phyloP scores from a whole-genome alignment of 2,113 vertebrate genomes.

The Podarcis cretensis region DNA sequence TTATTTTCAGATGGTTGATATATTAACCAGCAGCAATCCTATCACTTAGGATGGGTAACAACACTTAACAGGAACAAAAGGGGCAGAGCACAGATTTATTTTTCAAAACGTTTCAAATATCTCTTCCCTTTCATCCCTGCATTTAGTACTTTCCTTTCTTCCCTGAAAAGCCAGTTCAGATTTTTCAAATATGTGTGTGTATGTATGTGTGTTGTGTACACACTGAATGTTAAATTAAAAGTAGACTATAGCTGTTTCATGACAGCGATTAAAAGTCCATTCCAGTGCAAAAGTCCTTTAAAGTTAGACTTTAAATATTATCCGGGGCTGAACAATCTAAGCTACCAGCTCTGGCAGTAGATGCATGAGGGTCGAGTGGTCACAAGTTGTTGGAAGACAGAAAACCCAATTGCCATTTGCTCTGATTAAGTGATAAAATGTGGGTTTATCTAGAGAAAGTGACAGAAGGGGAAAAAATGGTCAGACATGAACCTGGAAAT shows the following conservation, averaged over 20 bases:
- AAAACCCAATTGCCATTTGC: too few species aligned
- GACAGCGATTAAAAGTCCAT: background rate
- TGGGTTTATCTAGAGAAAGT: too few species aligned
- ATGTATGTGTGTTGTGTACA: too few species aligned
- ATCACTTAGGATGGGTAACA: background rate
- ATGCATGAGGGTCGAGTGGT: too few species aligned
- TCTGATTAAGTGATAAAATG: too few species aligned
- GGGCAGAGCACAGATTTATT: background rate
- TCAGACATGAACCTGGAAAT: too few species aligned
- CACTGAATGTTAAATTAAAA: background rate
- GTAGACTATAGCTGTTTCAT: background rate
- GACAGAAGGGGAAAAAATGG: too few species aligned
- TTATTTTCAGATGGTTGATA: too few species aligned
- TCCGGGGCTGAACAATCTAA: too few species aligned
- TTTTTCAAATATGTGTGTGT: background rate
- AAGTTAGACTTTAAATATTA: background rate
- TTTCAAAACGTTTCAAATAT: background rate
- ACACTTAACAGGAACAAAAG: background rate
- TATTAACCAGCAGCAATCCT: too few species aligned
- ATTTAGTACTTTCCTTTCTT: background rate
- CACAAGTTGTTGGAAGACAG: too few species aligned
- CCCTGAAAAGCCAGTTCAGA: background rate
- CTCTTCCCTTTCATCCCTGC: background rate
- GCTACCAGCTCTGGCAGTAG: too few species aligned
- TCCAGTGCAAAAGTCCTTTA: background rate